Evolutionary conservation across 1,140 invertebrate genomes (phyloP).

Genomic region (Drepana arcuata): DNA sequence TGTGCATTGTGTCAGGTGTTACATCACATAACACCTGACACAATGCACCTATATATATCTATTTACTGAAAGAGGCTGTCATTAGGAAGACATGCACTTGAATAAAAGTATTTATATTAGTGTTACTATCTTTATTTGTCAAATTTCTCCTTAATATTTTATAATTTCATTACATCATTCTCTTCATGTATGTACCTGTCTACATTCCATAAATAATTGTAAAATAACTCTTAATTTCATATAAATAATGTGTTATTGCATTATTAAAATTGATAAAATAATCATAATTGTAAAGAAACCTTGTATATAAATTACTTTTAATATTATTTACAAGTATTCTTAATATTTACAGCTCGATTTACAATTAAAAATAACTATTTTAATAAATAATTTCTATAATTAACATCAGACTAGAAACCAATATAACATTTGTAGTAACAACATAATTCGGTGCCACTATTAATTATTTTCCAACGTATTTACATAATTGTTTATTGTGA

Average conservation of each 20-base stretch:
- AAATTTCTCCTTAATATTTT: conserved; percentile 49
- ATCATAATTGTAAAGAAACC: conserved; percentile 8
- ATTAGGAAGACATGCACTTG: background rate
- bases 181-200: conserved; percentile 15
- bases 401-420: conserved; percentile 19
- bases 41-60: too few relatives aligned
- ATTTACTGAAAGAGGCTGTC: too few relatives aligned
- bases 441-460: too few relatives aligned
- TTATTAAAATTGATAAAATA: conserved; percentile 15
- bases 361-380: conserved; percentile 8
- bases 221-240: conserved; percentile 21
- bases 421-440: too few relatives aligned
- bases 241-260: conserved; percentile 12
- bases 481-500: too few relatives aligned
- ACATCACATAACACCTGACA: too few relatives aligned
- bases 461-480: too few relatives aligned
- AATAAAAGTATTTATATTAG: conserved; percentile 9
- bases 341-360: too few relatives aligned
- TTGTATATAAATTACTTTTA: conserved; percentile 2
- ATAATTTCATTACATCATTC: conserved; percentile 15
- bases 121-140: conserved; percentile 63
- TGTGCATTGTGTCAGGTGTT: too few relatives aligned
- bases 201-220: conserved; percentile 9
- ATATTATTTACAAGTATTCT: too few relatives aligned
- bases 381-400: conserved; percentile 4